Percentiles rank a stretch among this genome's conserved stretches.
Conservation (phyloP, 1,140 invertebrate genomes). For the Laupala kohalensis region DNA sequence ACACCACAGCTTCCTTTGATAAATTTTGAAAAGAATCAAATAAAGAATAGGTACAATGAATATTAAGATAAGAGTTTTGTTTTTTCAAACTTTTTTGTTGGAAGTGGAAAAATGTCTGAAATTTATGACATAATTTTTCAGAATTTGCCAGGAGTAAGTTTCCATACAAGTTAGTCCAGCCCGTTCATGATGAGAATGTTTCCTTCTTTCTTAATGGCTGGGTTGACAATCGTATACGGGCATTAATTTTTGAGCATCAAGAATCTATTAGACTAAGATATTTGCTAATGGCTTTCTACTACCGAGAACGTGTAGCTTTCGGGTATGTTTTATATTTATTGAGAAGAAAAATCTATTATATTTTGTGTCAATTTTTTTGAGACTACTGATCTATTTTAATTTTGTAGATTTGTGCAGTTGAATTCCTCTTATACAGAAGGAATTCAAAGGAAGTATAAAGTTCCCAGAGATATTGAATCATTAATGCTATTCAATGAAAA, state of each 20-base stretch:
- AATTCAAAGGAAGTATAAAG: conserved; percentile 53
- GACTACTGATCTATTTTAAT: background rate
- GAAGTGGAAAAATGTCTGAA: background rate
- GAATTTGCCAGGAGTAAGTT: conserved; percentile 76
- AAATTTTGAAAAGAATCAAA: too few relatives aligned
- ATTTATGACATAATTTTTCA: conserved; percentile 26
- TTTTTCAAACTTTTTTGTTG: background rate
- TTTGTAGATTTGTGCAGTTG: conserved; percentile 49
- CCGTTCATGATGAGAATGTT: conserved; percentile 56
- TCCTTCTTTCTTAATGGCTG: conserved; percentile 74
- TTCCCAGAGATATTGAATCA: conserved; percentile 65
- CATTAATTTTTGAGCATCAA: conserved; percentile 72
- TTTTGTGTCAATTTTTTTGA: background rate
- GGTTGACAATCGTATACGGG: conserved; percentile 81
- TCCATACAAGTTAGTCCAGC: conserved; percentile 61
- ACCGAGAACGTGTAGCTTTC: conserved; percentile 72
- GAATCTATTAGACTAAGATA: conserved; percentile 67
- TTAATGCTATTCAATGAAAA: conserved; percentile 88
- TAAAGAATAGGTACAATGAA: background rate
- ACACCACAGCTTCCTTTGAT: too few relatives aligned
- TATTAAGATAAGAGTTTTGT: background rate
- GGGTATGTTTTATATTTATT: conserved; percentile 45
- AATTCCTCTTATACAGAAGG: conserved; percentile 39
- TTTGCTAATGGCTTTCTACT: conserved; percentile 75
- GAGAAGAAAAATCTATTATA: too few relatives aligned